A percentile compares a stretch with the other conserved stretches of the same genome.
These are phyloP conservation scores for Liodrosophila aerea DNA, from an alignment of 2,888 invertebrate species.

Conservation along the genomic window DNA sequence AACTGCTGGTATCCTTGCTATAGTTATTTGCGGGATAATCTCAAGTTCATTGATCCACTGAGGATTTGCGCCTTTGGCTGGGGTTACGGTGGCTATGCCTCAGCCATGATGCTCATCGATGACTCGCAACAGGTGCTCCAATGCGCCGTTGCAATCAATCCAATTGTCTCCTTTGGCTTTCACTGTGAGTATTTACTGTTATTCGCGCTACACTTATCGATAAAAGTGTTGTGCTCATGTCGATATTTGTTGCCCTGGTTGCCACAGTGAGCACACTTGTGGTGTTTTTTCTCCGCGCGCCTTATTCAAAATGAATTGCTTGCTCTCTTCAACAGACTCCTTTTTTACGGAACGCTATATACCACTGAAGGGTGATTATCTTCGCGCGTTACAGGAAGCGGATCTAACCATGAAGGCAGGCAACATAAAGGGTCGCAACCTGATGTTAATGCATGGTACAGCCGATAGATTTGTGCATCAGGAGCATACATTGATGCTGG, in stretches of 20 bases:
- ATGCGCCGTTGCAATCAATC: conserved; percentile 93
- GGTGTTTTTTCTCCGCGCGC: too few relatives aligned
- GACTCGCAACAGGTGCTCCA: conserved; percentile 90
- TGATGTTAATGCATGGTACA: conserved; percentile 90
- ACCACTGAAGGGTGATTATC: conserved; percentile 89
- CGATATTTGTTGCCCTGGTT: too few relatives aligned
- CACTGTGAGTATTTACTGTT: conserved; percentile 86
- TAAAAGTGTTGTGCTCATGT: too few relatives aligned
- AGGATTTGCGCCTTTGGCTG: conserved; percentile 92
- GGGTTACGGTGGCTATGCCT: conserved; percentile 94
- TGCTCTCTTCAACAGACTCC: conserved; percentile 85
- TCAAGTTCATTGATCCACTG: conserved; percentile 91
- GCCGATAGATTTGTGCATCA: conserved; percentile 93
- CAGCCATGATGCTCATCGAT: conserved; percentile 90
- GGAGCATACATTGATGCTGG: conserved; percentile 92
- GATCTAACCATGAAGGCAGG: conserved; percentile 91
- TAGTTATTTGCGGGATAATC: conserved; percentile 89
- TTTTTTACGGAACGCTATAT: conserved; percentile 95
- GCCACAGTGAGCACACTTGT: too few relatives aligned
- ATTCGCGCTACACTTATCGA: too few relatives aligned
- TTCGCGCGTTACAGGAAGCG: conserved; percentile 88
- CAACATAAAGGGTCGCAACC: conserved; percentile 87
- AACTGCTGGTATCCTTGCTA: not conserved
- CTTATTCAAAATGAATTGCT: too few relatives aligned
- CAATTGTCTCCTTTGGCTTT: conserved; percentile 92